Evolutionary conservation across 2,888 invertebrate species (phyloP).

Genomic region (Terebella lapidaria): DNA sequence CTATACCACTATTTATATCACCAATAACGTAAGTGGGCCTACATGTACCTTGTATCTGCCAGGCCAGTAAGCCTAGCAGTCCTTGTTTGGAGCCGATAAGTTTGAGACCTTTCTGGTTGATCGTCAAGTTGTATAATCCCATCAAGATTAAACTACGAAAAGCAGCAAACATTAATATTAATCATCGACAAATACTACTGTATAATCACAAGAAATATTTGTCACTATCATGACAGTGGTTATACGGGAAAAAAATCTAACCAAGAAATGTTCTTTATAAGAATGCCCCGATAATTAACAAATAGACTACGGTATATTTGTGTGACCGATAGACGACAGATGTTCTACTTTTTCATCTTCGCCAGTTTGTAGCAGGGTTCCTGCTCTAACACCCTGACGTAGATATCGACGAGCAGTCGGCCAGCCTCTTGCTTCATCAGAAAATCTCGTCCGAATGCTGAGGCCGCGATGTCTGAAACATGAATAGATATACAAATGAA

Average conservation of each 20-base stretch:
- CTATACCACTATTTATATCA: not conserved
- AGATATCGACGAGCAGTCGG: not conserved
- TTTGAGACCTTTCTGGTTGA: not conserved
- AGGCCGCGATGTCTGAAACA: not conserved
- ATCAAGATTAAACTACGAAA: not conserved
- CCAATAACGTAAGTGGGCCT: too few relatives aligned
- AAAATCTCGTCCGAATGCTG: not conserved
- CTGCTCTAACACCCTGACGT: not conserved
- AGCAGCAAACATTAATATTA: too few relatives aligned
- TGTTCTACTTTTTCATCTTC: not conserved
- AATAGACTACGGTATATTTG: too few relatives aligned
- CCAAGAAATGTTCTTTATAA: too few relatives aligned
- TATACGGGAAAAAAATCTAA: too few relatives aligned
- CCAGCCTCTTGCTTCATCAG: not conserved
- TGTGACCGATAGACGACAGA: too few relatives aligned
- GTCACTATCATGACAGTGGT: too few relatives aligned
- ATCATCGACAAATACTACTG: too few relatives aligned
- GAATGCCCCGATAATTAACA: not conserved
- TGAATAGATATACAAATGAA: not conserved
- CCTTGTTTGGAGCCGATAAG: not conserved
- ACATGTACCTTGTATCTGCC: not conserved
- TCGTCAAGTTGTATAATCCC: not conserved
- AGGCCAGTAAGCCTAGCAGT: not conserved
- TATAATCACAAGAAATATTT: not conserved
- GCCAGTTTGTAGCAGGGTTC: not conserved